Evolutionary conservation across 2,888 invertebrate species (phyloP).

Genomic region (Tineola bisselliella): DNA sequence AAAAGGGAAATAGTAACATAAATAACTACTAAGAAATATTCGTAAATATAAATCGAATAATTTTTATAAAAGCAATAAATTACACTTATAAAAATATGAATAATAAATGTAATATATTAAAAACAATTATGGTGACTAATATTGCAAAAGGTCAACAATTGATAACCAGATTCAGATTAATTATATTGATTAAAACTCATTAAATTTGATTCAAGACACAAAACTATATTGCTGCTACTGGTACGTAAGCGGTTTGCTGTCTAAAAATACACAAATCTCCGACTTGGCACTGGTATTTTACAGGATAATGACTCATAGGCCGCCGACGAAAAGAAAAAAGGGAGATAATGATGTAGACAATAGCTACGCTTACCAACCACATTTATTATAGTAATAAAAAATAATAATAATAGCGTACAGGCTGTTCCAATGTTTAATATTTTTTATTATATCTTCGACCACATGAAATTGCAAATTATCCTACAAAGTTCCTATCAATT

Average conservation of each 20-base stretch:
- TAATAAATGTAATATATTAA: no score
- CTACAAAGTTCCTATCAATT: not conserved
- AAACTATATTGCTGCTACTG: conserved; percentile 17
- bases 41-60: no score
- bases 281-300: conserved; percentile 48
- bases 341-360: conserved; percentile 30
- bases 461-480: no score
- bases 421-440: no score
- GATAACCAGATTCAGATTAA: not conserved
- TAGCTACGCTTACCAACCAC: conserved; percentile 23
- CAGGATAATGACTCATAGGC: conserved; percentile 59
- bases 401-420: no score
- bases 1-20: not conserved
- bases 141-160: not conserved
- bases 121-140: no score
- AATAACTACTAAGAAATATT: no score
- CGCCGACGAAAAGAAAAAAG: conserved; percentile 32
- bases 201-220: not conserved
- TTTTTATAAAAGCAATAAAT: no score
- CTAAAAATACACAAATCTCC: conserved; percentile 60
- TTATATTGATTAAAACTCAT: not conserved
- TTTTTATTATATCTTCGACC: no score
- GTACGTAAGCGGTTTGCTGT: conserved; percentile 38
- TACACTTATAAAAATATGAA: no score
- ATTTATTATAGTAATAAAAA: conserved; percentile 15